phyloP scores from a whole-genome alignment of 2,888 invertebrate species.

The Idaea aversata region DNA sequence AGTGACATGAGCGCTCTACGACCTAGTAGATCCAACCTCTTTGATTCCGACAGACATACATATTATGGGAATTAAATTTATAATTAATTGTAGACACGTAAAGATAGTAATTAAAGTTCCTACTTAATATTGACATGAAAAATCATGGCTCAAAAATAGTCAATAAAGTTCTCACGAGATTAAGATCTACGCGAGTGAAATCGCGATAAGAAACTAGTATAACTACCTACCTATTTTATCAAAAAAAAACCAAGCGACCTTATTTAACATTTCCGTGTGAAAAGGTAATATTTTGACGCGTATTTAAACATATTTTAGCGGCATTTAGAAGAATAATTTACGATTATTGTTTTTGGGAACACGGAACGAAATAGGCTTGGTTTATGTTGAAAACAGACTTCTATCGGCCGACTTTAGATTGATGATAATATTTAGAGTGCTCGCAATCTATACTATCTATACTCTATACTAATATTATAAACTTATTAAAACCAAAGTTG shows the following conservation, averaged over 20 bases:
- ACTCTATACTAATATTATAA: too few relatives aligned
- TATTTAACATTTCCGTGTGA: not conserved
- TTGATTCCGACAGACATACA: too few relatives aligned
- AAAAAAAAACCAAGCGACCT: not conserved
- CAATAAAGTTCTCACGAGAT: not conserved
- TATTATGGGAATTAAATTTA: too few relatives aligned
- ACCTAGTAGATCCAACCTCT: too few relatives aligned
- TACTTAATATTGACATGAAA: not conserved
- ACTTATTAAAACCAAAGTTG: too few relatives aligned
- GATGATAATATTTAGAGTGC: too few relatives aligned
- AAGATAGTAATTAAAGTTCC: too few relatives aligned
- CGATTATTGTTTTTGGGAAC: not conserved
- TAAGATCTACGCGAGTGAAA: not conserved
- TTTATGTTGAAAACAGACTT: not conserved
- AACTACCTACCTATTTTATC: not conserved
- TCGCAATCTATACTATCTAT: too few relatives aligned
- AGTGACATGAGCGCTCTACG: too few relatives aligned
- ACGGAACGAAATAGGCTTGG: not conserved
- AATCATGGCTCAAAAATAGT: not conserved
- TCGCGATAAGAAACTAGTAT: not conserved
- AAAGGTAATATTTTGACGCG: not conserved
- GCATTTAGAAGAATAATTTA: not conserved
- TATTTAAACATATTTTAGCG: conserved; percentile 1
- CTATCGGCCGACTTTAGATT: not conserved
- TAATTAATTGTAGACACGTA: too few relatives aligned